A percentile compares a stretch with the other conserved stretches of the same genome.
phyloP scores from a whole-genome alignment of 2,888 invertebrate species.

The Clunio marinus region DNA sequence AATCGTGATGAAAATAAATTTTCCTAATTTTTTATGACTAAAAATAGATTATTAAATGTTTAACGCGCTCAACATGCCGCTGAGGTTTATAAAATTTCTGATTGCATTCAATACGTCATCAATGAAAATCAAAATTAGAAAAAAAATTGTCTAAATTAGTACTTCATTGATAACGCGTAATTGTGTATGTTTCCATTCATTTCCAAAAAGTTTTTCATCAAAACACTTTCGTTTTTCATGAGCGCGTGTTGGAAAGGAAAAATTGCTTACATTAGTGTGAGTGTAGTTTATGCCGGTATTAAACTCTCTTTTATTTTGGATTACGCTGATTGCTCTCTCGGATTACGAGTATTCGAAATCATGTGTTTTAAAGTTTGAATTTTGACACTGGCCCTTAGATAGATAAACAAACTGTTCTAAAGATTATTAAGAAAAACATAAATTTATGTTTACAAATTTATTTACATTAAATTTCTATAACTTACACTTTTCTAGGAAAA shows the following conservation, averaged over 20 bases:
- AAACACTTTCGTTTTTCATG: constrained; percentile 15
- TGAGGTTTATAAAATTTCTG: neutral
- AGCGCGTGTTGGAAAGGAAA: neutral
- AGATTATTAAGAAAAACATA: neutral
- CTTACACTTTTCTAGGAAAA: neutral
- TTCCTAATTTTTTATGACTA: neutral
- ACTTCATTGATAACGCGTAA: neutral
- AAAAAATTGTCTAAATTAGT: neutral
- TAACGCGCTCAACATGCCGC: neutral
- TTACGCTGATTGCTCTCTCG: neutral
- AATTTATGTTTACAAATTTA: neutral
- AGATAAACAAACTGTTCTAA: too few species aligned
- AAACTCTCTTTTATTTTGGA: neutral
- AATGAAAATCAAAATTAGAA: neutral
- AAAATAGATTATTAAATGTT: constrained; percentile 5
- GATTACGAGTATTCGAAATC: neutral
- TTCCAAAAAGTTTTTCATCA: neutral
- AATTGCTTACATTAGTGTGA: neutral
- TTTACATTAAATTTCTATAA: neutral
- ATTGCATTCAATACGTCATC: neutral
- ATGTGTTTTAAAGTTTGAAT: neutral
- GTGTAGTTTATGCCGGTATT: neutral
- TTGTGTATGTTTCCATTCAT: neutral
- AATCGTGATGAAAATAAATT: neutral
- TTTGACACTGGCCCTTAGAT: neutral